Conservation (phyloP, 2,797 vertebrate genomes). For the Rhinatrema bivittatum region DNA sequence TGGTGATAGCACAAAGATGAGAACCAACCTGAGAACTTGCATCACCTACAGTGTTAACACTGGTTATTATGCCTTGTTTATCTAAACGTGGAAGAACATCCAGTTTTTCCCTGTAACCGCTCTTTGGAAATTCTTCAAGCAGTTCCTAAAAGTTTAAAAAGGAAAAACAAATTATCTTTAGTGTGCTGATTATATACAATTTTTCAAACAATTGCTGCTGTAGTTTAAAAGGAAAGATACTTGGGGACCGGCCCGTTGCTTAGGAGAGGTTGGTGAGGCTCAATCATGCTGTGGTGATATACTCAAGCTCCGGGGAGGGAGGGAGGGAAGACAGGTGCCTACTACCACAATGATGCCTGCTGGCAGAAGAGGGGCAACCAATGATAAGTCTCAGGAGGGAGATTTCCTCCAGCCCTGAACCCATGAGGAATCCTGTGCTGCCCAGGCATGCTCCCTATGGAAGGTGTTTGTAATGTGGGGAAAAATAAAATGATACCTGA, state of each 20-base stretch:
- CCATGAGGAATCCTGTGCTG: too few species aligned
- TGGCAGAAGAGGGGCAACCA: background rate
- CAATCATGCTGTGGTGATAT: too few species aligned
- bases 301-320: too few species aligned
- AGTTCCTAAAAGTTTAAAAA: constrained; percentile 47
- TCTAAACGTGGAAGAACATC: constrained; percentile 28
- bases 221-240: background rate
- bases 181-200: background rate
- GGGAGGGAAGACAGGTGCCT: too few species aligned
- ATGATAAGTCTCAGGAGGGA: too few species aligned
- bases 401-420: too few species aligned
- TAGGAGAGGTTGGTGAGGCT: background rate
- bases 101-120: constrained; percentile 39
- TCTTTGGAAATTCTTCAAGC: constrained; percentile 59
- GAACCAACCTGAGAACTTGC: constrained; percentile 24
- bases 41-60: constrained; percentile 13
- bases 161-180: background rate
- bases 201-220: background rate
- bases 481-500: too few species aligned
- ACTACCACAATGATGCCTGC: background rate
- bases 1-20: background rate
- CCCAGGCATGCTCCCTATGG: too few species aligned
- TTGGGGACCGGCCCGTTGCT: too few species aligned
- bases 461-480: too few species aligned
- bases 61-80: background rate